Evolutionary conservation across 2,888 invertebrate genomes (phyloP).

Genomic region (Lasius fuliginosus): DNA sequence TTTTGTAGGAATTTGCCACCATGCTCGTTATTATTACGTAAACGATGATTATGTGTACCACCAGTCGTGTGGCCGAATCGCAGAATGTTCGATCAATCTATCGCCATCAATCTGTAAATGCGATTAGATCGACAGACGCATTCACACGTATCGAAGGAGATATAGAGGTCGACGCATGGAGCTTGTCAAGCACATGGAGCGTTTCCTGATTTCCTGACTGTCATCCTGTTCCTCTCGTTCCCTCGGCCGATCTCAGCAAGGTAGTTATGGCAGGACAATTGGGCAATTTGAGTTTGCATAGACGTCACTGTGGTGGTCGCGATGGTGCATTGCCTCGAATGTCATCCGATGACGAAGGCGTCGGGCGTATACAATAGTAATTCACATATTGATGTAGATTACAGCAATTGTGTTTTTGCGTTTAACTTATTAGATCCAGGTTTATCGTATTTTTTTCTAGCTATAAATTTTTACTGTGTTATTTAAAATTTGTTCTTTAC

Average conservation of each 20-base stretch:
- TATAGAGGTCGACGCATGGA: slow-evolving; percentile 3
- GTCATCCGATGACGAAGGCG: slow-evolving; percentile 30
- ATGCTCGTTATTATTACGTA: slow-evolving; percentile 64
- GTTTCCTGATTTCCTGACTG: slow-evolving; percentile 53
- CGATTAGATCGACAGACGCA: slow-evolving; percentile 12
- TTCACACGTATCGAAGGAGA: slow-evolving; percentile 28
- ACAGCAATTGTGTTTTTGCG: background rate
- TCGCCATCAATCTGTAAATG: slow-evolving; percentile 38
- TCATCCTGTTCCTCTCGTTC: slow-evolving; percentile 33
- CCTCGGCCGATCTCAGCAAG: slow-evolving; percentile 38
- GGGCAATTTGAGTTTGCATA: slow-evolving; percentile 51
- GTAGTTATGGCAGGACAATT: slow-evolving; percentile 48
- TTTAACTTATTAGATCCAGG: background rate
- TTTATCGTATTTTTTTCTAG: background rate
- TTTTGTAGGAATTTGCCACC: slow-evolving; percentile 45
- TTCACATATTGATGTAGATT: background rate
- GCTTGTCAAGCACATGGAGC: slow-evolving; percentile 45
- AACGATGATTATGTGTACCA: slow-evolving; percentile 37
- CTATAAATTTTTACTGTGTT: background rate
- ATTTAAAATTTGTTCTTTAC: background rate
- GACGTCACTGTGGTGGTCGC: slow-evolving; percentile 10
- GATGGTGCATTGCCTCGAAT: slow-evolving; percentile 9
- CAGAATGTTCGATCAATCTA: slow-evolving; percentile 23
- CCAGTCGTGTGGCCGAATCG: slow-evolving; percentile 45
- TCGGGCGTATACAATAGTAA: background rate